These are phyloP conservation scores for Xenopus borealis DNA, from an alignment of 2,113 vertebrate genomes.

Conservation along the genomic window DNA sequence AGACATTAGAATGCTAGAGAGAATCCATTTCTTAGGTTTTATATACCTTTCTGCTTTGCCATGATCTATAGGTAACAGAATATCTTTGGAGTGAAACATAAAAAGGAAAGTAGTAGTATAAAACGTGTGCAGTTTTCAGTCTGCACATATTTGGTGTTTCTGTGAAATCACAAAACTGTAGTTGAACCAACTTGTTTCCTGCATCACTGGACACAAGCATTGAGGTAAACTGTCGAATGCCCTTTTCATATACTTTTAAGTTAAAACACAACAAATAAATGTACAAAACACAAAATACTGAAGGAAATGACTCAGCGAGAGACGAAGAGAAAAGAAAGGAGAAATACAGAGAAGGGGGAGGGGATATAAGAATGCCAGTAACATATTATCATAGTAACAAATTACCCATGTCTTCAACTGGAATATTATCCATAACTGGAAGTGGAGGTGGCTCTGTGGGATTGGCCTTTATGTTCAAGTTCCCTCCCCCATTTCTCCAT, in stretches of 20 bases:
- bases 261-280: conserved; percentile 84
- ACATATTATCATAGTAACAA: too few species aligned
- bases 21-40: conserved; percentile 25
- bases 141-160: conserved; percentile 75
- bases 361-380: conserved; percentile 53
- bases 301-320: conserved; percentile 64
- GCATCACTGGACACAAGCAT: conserved; percentile 80
- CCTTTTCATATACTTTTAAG: conserved; percentile 76
- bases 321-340: conserved; percentile 49
- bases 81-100: conserved; percentile 74
- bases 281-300: conserved; percentile 79
- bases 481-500: too few species aligned
- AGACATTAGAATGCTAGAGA: conserved; percentile 10
- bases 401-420: conserved; percentile 63
- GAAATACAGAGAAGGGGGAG: not conserved
- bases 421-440: conserved; percentile 35
- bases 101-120: conserved; percentile 65
- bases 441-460: too few species aligned
- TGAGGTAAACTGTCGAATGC: conserved; percentile 98
- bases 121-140: conserved; percentile 60
- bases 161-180: conserved; percentile 84
- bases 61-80: conserved; percentile 68
- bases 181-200: conserved; percentile 77
- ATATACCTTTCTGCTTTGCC: conserved; percentile 65
- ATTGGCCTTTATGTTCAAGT: too few species aligned